Percentiles rank a stretch among this genome's conserved stretches.
Evolutionary conservation across 2,797 vertebrate species (phyloP).

Genomic region (Erethizon dorsatum): DNA sequence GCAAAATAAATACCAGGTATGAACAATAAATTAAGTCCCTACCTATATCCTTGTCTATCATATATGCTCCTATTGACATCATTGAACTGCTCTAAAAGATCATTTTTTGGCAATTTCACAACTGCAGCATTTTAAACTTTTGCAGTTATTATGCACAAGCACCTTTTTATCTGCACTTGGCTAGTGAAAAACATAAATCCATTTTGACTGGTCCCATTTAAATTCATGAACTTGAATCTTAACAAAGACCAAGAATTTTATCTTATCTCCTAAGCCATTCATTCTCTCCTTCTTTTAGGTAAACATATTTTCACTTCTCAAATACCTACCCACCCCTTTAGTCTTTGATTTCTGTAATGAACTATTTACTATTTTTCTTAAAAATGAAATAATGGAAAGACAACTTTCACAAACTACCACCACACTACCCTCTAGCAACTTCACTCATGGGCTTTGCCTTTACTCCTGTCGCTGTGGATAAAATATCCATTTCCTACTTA

Average conservation of each 20-base stretch:
- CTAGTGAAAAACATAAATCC: neutral
- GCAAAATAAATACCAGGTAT: neutral
- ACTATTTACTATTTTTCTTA: neutral
- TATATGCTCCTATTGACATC: neutral
- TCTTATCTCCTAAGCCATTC: neutral
- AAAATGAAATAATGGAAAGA: neutral
- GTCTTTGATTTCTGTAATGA: neutral
- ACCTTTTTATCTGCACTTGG: neutral
- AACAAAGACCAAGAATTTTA: neutral
- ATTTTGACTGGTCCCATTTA: neutral
- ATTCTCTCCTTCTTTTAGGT: neutral
- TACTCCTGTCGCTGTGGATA: neutral
- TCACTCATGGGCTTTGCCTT: neutral
- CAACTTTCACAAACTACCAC: neutral
- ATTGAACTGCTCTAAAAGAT: neutral
- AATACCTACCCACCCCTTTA: neutral
- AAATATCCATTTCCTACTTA: neutral
- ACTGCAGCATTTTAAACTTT: neutral
- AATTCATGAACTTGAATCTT: neutral
- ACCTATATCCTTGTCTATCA: neutral
- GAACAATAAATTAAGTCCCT: neutral
- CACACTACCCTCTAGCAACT: neutral
- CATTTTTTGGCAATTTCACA: neutral
- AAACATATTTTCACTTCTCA: neutral
- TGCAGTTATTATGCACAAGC: neutral